phyloP scores from a whole-genome alignment of 35 echinoderm and acorn worm species.

The Strongylocentrotus purpuratus region DNA sequence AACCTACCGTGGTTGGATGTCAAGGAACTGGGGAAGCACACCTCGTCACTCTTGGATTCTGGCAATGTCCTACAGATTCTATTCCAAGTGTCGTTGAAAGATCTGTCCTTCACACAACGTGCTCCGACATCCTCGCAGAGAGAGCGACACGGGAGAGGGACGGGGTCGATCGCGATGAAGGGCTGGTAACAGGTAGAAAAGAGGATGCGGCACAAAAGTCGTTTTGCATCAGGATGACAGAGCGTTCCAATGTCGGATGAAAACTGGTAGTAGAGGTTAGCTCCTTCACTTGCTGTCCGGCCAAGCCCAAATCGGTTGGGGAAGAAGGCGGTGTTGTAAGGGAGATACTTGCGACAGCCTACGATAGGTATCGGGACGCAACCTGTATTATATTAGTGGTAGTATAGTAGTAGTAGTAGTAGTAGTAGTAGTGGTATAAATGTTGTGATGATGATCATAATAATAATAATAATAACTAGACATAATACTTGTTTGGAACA shows the following conservation, averaged over 20 bases:
- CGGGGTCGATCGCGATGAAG: neutral
- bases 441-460: too few species aligned
- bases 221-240: neutral
- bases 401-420: too few species aligned
- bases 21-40: neutral
- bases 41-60: neutral
- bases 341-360: neutral
- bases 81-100: neutral
- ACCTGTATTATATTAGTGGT: neutral
- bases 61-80: neutral
- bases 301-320: constrained; percentile 34
- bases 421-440: too few species aligned
- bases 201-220: constrained; percentile 25
- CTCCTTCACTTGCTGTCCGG: neutral
- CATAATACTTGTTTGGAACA: too few species aligned
- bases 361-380: neutral
- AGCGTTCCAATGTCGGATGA: neutral
- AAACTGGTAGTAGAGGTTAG: neutral
- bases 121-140: neutral
- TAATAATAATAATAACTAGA: too few species aligned
- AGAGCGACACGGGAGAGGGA: neutral
- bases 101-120: neutral
- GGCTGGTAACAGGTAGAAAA: neutral
- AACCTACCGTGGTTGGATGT: neutral
- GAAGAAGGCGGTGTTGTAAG: neutral